phyloP scores from a whole-genome alignment of 1,140 invertebrate species.

The Gonatopus flavifemur region DNA sequence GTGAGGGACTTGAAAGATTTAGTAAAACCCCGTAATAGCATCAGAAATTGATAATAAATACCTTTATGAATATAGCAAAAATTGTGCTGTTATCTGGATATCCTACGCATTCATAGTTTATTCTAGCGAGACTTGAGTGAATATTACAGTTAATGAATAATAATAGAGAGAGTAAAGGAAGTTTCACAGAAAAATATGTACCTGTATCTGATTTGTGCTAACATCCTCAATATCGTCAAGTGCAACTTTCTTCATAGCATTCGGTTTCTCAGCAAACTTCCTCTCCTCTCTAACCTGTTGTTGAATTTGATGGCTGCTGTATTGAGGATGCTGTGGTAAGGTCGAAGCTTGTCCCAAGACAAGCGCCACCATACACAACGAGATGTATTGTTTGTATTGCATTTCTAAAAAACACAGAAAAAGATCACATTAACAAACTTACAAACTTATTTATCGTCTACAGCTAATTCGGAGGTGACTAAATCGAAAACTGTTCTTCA shows the following conservation, averaged over 20 bases:
- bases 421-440: neutral
- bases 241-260: conserved; percentile 82
- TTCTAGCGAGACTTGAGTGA: too few relatives aligned
- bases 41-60: too few relatives aligned
- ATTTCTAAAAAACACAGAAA: too few relatives aligned
- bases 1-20: too few relatives aligned
- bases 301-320: conserved; percentile 56
- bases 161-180: neutral
- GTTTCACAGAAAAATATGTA: too few relatives aligned
- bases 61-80: too few relatives aligned
- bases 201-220: conserved; percentile 76
- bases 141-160: neutral
- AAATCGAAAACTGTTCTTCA: too few relatives aligned
- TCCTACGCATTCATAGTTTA: too few relatives aligned
- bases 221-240: conserved; percentile 79
- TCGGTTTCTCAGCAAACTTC: conserved; percentile 85
- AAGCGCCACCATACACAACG: conserved; percentile 46
- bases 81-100: neutral
- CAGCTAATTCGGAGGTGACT: too few relatives aligned
- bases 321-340: conserved; percentile 47
- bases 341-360: conserved; percentile 48
- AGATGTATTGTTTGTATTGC: conserved; percentile 44
- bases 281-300: conserved; percentile 60
- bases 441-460: neutral
- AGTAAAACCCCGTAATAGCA: too few relatives aligned